phyloP scores from a whole-genome alignment of 2,797 vertebrate species.

The Aphelocoma californica region DNA sequence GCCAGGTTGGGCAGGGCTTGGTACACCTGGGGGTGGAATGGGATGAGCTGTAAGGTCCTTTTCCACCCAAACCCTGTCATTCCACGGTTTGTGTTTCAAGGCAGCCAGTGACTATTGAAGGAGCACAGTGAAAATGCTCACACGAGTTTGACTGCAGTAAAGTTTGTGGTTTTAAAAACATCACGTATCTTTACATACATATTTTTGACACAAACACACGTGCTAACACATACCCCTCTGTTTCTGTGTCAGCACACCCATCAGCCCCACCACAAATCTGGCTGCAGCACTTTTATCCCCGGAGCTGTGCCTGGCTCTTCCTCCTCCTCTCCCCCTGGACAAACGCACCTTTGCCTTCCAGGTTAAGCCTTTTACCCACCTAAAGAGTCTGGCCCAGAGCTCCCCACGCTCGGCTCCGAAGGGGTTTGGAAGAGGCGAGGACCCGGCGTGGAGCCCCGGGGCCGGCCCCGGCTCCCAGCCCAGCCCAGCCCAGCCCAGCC shows the following conservation, averaged over 20 bases:
- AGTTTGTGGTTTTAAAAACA: background rate
- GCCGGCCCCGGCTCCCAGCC: background rate
- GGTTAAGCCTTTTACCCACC: background rate
- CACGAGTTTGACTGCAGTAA: accelerated
- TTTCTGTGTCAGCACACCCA: background rate
- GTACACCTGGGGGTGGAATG: background rate
- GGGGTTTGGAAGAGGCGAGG: background rate
- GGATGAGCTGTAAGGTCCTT: background rate
- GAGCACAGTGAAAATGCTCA: background rate
- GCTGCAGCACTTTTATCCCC: background rate
- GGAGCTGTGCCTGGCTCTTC: background rate
- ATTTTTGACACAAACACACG: background rate
- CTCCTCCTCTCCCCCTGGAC: background rate
- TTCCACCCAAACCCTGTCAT: background rate
- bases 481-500: background rate
- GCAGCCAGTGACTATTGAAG: background rate
- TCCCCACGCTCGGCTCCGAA: background rate
- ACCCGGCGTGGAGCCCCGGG: background rate
- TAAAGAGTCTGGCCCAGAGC: accelerated
- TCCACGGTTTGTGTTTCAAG: background rate
- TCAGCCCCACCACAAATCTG: background rate
- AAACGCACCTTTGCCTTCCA: background rate
- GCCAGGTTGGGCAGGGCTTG: background rate
- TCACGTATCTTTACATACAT: accelerated
- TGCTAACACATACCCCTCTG: accelerated